Evolutionary conservation across 1,140 invertebrate genomes (phyloP).

Genomic region (Papilio aristodemus): DNA sequence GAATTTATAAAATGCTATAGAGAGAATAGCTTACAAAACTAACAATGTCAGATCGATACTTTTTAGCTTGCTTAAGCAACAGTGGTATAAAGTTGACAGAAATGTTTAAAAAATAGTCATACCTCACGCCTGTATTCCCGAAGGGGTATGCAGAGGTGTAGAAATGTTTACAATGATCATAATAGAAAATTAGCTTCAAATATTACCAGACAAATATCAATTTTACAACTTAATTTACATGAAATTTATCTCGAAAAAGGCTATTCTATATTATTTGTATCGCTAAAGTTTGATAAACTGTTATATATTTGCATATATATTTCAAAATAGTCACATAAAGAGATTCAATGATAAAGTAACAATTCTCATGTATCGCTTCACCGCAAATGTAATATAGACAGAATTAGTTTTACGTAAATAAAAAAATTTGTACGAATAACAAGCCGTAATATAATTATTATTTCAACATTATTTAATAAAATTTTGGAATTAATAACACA

Average conservation of each 20-base stretch:
- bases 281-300: too few relatives aligned
- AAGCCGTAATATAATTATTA: conserved; percentile 59
- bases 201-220: too few relatives aligned
- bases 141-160: too few relatives aligned
- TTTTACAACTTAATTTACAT: too few relatives aligned
- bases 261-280: too few relatives aligned
- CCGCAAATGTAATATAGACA: conserved; percentile 10
- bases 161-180: too few relatives aligned
- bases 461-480: conserved; percentile 68
- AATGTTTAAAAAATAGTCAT: too few relatives aligned
- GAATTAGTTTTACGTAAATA: conserved; percentile 36
- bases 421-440: conserved; percentile 54
- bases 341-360: conserved; percentile 29
- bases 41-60: conserved; percentile 1
- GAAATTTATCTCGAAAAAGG: too few relatives aligned
- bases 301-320: too few relatives aligned
- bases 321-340: conserved; percentile 26
- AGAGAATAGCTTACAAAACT: conserved; percentile 26
- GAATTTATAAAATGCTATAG: conserved; percentile 12
- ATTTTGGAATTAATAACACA: conserved; percentile 72
- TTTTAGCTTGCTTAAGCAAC: too few relatives aligned
- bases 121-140: too few relatives aligned
- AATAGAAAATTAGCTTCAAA: too few relatives aligned
- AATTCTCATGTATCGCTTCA: conserved; percentile 1
- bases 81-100: conserved; percentile 6